A percentile compares a stretch with the other conserved stretches of the same genome.
Conservation (phyloP, 2,113 vertebrate genomes). For the Chaetodon trifascialis region DNA sequence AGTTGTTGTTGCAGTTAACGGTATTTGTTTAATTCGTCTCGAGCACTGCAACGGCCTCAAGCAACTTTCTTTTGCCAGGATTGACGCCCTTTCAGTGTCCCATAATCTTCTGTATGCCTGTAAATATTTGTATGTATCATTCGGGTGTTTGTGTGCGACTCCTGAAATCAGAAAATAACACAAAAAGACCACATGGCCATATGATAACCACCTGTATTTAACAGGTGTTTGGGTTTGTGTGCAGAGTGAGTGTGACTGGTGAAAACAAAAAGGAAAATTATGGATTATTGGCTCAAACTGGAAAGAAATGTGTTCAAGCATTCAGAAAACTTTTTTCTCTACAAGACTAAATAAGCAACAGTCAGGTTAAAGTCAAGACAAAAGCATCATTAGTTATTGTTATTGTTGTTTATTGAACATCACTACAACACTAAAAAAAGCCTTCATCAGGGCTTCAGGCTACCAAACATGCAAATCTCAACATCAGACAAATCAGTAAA, state of each 20-base stretch:
- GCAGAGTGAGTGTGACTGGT: no score
- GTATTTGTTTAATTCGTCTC: neutral
- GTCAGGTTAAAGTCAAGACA: no score
- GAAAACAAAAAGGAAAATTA: no score
- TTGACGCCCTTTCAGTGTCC: neutral
- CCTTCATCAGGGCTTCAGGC: no score
- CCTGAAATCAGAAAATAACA: neutral
- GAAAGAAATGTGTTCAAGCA: neutral
- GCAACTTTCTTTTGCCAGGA: neutral
- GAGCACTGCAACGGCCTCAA: neutral
- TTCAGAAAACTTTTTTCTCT: neutral
- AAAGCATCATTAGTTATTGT: no score
- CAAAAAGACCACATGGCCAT: constrained; percentile 1
- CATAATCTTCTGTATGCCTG: neutral
- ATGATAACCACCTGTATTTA: no score
- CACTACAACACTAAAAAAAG: neutral
- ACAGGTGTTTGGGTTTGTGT: no score
- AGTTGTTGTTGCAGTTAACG: no score
- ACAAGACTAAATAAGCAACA: neutral
- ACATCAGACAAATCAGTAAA: no score
- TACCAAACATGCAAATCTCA: no score
- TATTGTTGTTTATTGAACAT: neutral
- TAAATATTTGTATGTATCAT: neutral
- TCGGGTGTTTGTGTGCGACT: neutral
- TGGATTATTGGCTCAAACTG: no score